phyloP scores from a whole-genome alignment of 2,113 vertebrate genomes.

The Callaeas wilsoni region DNA sequence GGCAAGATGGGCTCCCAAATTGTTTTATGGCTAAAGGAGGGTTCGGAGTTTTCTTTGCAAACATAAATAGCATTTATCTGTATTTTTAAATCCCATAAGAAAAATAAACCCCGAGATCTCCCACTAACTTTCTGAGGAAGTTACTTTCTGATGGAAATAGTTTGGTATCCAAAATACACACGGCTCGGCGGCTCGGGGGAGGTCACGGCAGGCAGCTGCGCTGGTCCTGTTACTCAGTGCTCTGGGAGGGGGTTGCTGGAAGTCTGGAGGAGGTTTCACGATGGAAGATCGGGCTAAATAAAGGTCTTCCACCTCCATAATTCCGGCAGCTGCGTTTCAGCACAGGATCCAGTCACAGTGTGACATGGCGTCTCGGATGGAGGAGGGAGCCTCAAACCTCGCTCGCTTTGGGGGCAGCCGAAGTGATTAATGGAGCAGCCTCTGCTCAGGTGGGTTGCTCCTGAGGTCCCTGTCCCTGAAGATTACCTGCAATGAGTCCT shows the following conservation, averaged over 20 bases:
- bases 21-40: neutral
- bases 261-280: constrained; percentile 53
- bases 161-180: neutral
- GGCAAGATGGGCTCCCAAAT: neutral
- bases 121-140: neutral
- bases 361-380: constrained; percentile 4
- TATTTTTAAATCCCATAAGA: neutral
- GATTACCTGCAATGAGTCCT: neutral
- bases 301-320: constrained; percentile 51
- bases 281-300: constrained; percentile 56
- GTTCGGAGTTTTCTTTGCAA: neutral
- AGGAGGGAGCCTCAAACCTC: neutral
- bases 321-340: constrained; percentile 44
- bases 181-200: neutral
- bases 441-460: neutral
- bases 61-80: neutral
- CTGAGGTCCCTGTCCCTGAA: neutral
- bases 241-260: neutral
- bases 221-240: constrained; percentile 43
- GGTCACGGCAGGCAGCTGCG: neutral
- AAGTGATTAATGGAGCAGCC: neutral
- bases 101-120: neutral
- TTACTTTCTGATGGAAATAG: neutral
- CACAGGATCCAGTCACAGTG: constrained; percentile 39
- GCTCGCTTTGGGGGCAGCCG: neutral